Evolutionary conservation across 1,140 invertebrate species (phyloP), one percentile per base, ranked within the genome.

Genomic region (Amphibalanus amphitrite): DNA sequence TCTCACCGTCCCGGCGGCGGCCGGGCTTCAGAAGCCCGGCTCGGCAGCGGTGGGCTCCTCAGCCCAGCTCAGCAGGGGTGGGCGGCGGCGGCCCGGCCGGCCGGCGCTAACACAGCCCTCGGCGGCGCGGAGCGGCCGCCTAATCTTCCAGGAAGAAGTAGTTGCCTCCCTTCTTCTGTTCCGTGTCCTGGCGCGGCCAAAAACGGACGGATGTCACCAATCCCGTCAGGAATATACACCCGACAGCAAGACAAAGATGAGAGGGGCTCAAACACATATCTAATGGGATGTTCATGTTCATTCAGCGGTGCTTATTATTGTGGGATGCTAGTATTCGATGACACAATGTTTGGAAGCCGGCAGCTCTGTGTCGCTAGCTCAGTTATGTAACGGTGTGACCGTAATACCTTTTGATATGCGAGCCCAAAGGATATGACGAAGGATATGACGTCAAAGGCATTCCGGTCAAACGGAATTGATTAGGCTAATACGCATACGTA

Each of bases 91-190:
- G 33, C 33, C 33, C 33, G 33, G 33, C 33, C 33, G 4, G 33
- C n/a, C 33, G 47, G 1, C 13, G 1, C 47, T 20, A 59, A 20
- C 47, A 59, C n/a, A n/a, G n/a, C n/a, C n/a, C n/a, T n/a, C n/a
- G n/a, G 17, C 47, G 47, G 47, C 1, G 10, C 10, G 47, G 10
- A 59, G 6, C 10, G 47, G 10, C 10, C 1, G 20, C 47, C 47
- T 59, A 93, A 81, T 97, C 94, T 83, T 98, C 97, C 76, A 98
- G 83, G 86, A 99, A 99, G 87, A 99, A 99, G 82, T 93, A 99
- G 82, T 98, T 96, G 69, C 97, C 97, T 65, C 90, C 88, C 75
- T 87, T 85, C 82, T 99, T 99, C 82, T 99, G 97, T 79, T 99
- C 97, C 76, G 90, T 86, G 81, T 99, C 97, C 88, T 93, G 76